A percentile compares a stretch with the other conserved stretches of the same genome.
Evolutionary conservation across 2,888 invertebrate species (phyloP).

Genomic region (Lutraria lutraria): DNA sequence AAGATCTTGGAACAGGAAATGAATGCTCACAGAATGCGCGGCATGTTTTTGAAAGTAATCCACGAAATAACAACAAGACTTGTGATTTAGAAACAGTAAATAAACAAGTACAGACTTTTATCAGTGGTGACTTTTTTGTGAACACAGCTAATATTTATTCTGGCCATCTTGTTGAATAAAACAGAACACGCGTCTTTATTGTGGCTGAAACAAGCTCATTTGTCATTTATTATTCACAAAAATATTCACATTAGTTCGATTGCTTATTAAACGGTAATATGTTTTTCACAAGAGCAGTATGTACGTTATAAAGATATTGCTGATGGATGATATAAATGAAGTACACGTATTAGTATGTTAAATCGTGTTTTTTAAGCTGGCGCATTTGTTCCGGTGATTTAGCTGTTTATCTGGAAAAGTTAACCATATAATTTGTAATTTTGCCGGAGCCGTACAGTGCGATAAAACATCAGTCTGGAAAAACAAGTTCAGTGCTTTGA

Average conservation of each 20-base stretch:
- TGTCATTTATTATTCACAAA: neutral
- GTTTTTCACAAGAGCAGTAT: too few species aligned
- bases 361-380: too few species aligned
- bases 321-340: too few species aligned
- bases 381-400: too few species aligned
- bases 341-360: too few species aligned
- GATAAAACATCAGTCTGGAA: too few species aligned
- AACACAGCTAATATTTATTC: constrained; percentile 51
- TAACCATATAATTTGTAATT: too few species aligned
- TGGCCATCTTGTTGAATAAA: constrained; percentile 45
- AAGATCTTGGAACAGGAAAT: neutral
- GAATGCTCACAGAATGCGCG: neutral
- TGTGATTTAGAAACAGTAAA: neutral
- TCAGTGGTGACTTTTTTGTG: constrained; percentile 52
- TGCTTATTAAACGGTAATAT: too few species aligned
- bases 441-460: too few species aligned
- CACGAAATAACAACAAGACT: neutral
- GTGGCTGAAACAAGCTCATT: neutral
- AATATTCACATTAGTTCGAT: neutral
- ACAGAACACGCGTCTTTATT: neutral
- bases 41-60: neutral
- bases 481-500: too few species aligned
- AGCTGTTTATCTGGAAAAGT: too few species aligned
- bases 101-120: constrained; percentile 51
- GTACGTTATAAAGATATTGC: too few species aligned